phyloP scores from a whole-genome alignment of 2,113 vertebrate genomes.

The Salminus brasiliensis region DNA sequence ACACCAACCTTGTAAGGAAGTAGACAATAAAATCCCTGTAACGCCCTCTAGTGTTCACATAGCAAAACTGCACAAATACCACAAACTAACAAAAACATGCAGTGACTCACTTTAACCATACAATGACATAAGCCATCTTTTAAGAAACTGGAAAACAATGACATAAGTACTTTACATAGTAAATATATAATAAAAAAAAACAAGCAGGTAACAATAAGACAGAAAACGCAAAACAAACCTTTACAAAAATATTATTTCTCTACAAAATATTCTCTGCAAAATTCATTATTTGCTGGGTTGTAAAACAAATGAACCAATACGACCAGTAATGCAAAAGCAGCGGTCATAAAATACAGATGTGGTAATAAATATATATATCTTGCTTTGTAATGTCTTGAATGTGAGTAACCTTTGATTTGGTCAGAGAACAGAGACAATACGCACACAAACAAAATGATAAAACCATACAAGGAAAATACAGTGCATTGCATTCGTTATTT shows the following conservation, averaged over 20 bases:
- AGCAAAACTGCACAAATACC: background rate
- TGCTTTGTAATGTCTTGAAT: background rate
- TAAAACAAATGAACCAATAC: background rate
- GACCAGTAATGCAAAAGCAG: background rate
- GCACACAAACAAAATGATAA: background rate
- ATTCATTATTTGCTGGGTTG: conserved; percentile 16
- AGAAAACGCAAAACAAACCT: conserved; percentile 49
- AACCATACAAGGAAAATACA: background rate
- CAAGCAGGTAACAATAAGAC: conserved; percentile 51
- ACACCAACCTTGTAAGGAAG: background rate
- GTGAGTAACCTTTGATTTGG: background rate
- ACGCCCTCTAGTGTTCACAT: conserved; percentile 20
- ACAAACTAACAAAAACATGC: conserved; percentile 9
- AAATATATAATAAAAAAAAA: conserved; percentile 42
- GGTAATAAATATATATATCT: background rate
- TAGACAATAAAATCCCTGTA: background rate
- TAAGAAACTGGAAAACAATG: conserved; percentile 10
- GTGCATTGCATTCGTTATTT: conserved; percentile 20
- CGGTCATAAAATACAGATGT: background rate
- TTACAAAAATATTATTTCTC: conserved; percentile 52
- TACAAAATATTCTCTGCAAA: conserved; percentile 56
- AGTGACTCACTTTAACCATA: background rate
- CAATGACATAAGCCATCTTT: conserved; percentile 5
- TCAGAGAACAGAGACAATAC: background rate
- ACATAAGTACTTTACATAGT: conserved; percentile 59